These are phyloP conservation scores for Leptodactylus fuscus DNA, from an alignment of 2,113 vertebrate genomes.

Conservation along the genomic window DNA sequence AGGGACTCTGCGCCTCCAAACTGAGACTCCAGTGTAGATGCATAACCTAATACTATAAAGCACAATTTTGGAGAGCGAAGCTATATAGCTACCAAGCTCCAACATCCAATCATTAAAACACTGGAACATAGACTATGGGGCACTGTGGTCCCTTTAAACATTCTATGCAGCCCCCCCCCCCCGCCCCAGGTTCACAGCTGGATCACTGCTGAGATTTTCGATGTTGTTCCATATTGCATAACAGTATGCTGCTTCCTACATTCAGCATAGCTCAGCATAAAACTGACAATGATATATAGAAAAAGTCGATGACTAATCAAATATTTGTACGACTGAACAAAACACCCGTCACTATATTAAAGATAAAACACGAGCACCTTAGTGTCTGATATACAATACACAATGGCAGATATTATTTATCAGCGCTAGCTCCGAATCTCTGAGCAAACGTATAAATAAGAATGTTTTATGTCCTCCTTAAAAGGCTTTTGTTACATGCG, in stretches of 20 bases:
- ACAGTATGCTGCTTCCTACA: background rate
- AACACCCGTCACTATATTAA: background rate
- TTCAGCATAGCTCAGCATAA: background rate
- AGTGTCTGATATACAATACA: background rate
- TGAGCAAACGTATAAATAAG: conserved; percentile 32
- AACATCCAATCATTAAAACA: too few species aligned
- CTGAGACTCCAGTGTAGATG: too few species aligned
- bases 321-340: conserved; percentile 4
- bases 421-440: conserved; percentile 30
- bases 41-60: too few species aligned
- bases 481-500: conserved; percentile 49
- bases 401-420: background rate
- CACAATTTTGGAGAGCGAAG: too few species aligned
- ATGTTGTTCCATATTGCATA: background rate
- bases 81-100: too few species aligned
- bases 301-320: background rate
- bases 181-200: too few species aligned
- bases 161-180: too few species aligned
- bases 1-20: too few species aligned
- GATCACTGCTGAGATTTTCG: too few species aligned
- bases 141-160: too few species aligned
- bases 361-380: background rate
- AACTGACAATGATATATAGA: background rate
- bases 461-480: conserved; percentile 21
- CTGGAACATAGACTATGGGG: too few species aligned